phyloP scores from a whole-genome alignment of 2,888 invertebrate genomes.

The Danaus chrysippus region DNA sequence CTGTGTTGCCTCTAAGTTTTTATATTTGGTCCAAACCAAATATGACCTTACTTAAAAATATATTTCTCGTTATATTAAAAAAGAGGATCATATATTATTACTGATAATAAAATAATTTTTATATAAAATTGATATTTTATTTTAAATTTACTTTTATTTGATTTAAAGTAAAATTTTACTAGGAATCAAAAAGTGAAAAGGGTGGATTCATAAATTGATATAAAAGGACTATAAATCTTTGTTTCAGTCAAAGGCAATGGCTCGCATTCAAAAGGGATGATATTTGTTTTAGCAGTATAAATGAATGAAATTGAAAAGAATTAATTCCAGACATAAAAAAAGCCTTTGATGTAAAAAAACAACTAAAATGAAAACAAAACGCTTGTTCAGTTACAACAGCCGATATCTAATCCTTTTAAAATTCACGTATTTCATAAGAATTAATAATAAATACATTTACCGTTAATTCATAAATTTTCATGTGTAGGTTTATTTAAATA shows the following conservation, averaged over 20 bases:
- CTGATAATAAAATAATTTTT: background rate
- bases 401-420: background rate
- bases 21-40: no score
- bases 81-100: no score
- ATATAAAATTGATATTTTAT: background rate
- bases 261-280: conserved; percentile 28
- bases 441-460: no score
- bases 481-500: no score
- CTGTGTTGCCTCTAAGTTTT: no score
- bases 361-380: conserved; percentile 1
- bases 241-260: conserved; percentile 27
- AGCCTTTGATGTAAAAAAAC: background rate
- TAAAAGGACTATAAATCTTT: conserved; percentile 31
- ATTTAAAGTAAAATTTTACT: conserved; percentile 9
- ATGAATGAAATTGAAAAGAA: conserved; percentile 19
- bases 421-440: background rate
- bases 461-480: no score
- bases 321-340: conserved; percentile 11
- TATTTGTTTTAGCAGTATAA: conserved; percentile 24
- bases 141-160: background rate
- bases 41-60: no score
- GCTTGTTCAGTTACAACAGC: background rate
- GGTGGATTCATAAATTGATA: conserved; percentile 29
- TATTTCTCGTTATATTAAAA: no score
- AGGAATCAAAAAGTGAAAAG: conserved; percentile 28